Evolutionary conservation across 2,888 invertebrate species (phyloP).

Genomic region (Nasonovia ribisnigri): DNA sequence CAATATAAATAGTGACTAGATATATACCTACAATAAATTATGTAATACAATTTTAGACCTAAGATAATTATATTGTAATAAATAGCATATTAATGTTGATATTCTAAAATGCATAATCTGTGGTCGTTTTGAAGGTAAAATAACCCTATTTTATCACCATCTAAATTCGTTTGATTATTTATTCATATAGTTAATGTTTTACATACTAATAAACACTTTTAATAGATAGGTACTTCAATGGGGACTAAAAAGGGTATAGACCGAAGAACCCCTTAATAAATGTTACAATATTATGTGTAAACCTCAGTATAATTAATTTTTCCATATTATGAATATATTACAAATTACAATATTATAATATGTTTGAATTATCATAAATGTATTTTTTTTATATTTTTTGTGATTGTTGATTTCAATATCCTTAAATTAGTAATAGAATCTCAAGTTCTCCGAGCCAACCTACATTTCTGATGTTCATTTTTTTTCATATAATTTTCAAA

Average conservation of each 20-base stretch:
- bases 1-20: neutral
- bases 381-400: neutral
- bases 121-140: neutral
- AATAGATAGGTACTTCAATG: neutral
- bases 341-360: neutral
- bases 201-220: neutral
- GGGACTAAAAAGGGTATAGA: neutral
- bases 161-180: neutral
- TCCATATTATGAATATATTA: neutral
- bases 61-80: neutral
- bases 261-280: neutral
- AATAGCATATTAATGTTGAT: neutral
- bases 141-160: constrained; percentile 1
- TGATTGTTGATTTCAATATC: neutral
- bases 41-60: neutral
- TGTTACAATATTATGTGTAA: neutral
- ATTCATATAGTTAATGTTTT: constrained; percentile 1
- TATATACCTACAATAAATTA: neutral
- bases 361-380: neutral
- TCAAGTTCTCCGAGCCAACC: neutral
- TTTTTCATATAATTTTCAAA: neutral
- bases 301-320: neutral
- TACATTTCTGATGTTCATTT: neutral
- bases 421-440: neutral
- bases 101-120: neutral